Base-by-base conservation (phyloP, 2,113 vertebrate species). In the Mystacornis crossleyi region DNA sequence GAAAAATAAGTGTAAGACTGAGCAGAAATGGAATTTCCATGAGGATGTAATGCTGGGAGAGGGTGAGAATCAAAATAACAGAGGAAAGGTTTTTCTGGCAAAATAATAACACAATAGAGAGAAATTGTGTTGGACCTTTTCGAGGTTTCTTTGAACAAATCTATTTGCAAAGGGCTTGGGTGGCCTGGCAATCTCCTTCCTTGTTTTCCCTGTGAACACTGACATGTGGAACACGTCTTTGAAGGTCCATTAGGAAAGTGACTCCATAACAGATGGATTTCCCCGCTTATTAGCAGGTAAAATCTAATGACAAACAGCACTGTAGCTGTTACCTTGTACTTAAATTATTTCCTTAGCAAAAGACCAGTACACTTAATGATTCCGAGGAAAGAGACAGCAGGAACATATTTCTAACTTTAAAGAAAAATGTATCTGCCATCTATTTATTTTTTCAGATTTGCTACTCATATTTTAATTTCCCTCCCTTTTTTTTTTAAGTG, bases 81-180 rank as follows among this genome's bases (percentile, higher is more conserved):
- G 48, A 75, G 31, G 20, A 85, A 87, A 95, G 54, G 82, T 65
- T 94, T 93, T 90, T 40, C 45, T 88, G 60, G 51, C 85, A 64
- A 96, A 70, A 38, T 95, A 96, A 97, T 79, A 81, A 75, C 29
- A 77, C 54, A 77, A 65, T 5, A 58, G 89, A 78, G 42, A 96
- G 60, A 95, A 96, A 81, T 36, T 33, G 21, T 65, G 48, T 87
- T 74, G 54, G 80, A 83, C 13, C 20, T 33, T 33, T 29, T 86
- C 64, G 28, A 58, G 45, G 28, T 94, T 85, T 93, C 55, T 85
- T 93, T 93, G 92, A 93, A 95, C 24, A 74, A 62, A 81, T 71
- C 78, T 29, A 18, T 84, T 91, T 96, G 80, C 40, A 87, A 70
- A 96, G 85, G 61, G 72, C 93, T 81, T 98, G 95, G 92, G 96